phyloP scores from a whole-genome alignment of 2,888 invertebrate genomes.

The Rhyacophila evoluta region DNA sequence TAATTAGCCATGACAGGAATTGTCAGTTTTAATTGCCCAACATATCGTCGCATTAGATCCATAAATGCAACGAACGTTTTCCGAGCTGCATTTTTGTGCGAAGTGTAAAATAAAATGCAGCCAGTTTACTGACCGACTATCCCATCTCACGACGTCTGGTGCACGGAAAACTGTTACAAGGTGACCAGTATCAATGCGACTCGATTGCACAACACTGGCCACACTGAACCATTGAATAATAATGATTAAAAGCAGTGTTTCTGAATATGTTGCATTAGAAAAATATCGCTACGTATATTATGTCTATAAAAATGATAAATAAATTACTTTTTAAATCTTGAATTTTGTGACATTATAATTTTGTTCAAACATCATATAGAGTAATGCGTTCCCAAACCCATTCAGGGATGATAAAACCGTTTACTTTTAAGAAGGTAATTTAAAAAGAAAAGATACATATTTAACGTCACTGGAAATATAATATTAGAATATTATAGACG shows the following conservation, averaged over 20 bases:
- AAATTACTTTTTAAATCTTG: too few species aligned
- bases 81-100: not conserved
- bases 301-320: too few species aligned
- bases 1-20: not conserved
- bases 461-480: too few species aligned
- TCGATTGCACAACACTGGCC: not conserved
- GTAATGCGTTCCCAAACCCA: too few species aligned
- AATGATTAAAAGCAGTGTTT: not conserved
- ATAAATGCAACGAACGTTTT: not conserved
- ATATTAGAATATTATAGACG: too few species aligned
- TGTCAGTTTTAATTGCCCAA: not conserved
- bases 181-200: not conserved
- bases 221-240: not conserved
- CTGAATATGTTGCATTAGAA: not conserved
- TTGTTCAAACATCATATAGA: too few species aligned
- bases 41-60: not conserved
- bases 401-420: too few species aligned
- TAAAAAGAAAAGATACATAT: too few species aligned
- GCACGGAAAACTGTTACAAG: not conserved
- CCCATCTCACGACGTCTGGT: not conserved
- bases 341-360: too few species aligned
- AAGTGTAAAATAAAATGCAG: not conserved
- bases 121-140: not conserved
- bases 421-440: too few species aligned
- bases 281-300: too few species aligned